Conservation (phyloP, 1,140 invertebrate species). For the Saccostrea cuccullata region DNA sequence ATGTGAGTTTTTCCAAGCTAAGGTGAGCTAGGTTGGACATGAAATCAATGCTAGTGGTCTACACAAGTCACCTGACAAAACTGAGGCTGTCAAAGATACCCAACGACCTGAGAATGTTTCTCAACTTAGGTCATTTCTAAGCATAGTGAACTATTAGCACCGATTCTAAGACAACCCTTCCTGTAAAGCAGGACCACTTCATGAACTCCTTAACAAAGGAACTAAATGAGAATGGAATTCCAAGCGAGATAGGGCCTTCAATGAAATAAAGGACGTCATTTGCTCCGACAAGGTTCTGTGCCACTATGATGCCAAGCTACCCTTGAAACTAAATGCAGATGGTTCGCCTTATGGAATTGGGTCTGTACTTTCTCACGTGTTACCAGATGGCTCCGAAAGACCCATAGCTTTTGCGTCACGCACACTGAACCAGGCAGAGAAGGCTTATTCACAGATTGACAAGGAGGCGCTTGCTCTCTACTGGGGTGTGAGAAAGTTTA, state of each 20-base stretch:
- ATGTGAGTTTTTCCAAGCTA: conserved; percentile 43
- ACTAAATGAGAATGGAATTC: too few relatives aligned
- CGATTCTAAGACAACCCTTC: conserved; percentile 19
- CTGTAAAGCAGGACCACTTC: conserved; percentile 47
- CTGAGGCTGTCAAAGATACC: conserved; percentile 3
- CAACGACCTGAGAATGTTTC: conserved; percentile 29
- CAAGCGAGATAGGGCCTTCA: too few relatives aligned
- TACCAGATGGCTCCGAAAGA: conserved; percentile 60
- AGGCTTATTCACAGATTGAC: background rate
- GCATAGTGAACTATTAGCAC: conserved; percentile 42
- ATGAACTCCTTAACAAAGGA: too few relatives aligned
- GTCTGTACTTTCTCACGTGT: conserved; percentile 77
- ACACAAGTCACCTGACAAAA: too few relatives aligned
- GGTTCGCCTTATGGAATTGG: conserved; percentile 79
- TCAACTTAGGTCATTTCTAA: conserved; percentile 45
- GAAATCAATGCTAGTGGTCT: conserved; percentile 34
- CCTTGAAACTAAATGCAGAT: conserved; percentile 70
- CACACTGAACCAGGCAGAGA: background rate
- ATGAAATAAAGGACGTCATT: too few relatives aligned
- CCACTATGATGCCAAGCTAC: too few relatives aligned
- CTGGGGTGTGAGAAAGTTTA: background rate
- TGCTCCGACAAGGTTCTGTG: too few relatives aligned
- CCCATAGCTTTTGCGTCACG: background rate
- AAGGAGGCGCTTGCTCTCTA: conserved; percentile 3
- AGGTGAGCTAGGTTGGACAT: conserved; percentile 36